Evolutionary conservation across 2,888 invertebrate genomes (phyloP).

Genomic region (Philonicus albiceps): DNA sequence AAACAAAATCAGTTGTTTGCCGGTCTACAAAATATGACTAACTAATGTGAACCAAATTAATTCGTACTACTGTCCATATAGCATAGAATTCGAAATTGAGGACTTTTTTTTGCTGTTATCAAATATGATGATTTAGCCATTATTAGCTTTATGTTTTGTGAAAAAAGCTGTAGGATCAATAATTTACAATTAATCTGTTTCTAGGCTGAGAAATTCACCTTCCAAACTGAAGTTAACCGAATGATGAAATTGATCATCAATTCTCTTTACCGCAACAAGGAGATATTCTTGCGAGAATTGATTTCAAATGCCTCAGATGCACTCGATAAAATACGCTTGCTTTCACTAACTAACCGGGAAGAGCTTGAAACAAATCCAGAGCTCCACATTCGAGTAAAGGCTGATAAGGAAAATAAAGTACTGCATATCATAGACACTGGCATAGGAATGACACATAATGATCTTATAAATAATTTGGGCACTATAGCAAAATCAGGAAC

Average conservation of each 20-base stretch:
- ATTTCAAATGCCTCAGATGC: slow-evolving; percentile 99
- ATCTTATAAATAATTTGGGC: slow-evolving; percentile 94
- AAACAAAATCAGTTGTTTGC: too few relatives aligned
- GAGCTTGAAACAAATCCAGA: slow-evolving; percentile 83
- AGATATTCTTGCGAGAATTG: slow-evolving; percentile 97
- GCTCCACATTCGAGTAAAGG: slow-evolving; percentile 87
- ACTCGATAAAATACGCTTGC: slow-evolving; percentile 93
- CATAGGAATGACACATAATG: slow-evolving; percentile 95
- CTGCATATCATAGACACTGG: slow-evolving; percentile 96
- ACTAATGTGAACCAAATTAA: too few relatives aligned
- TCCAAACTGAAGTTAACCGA: slow-evolving; percentile 98
- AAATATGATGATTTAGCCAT: too few relatives aligned
- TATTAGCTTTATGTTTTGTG: too few relatives aligned
- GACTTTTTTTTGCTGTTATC: too few relatives aligned
- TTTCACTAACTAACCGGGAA: slow-evolving; percentile 86
- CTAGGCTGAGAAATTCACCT: slow-evolving; percentile 82
- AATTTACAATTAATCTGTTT: not conserved
- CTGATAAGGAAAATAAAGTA: slow-evolving; percentile 90
- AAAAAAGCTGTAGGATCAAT: not conserved
- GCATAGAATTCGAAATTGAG: too few relatives aligned
- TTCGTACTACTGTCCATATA: too few relatives aligned
- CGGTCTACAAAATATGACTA: too few relatives aligned
- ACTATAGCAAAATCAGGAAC: slow-evolving; percentile 99
- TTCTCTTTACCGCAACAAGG: slow-evolving; percentile 98
- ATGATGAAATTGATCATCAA: slow-evolving; percentile 99